Conservation (phyloP, 2,888 invertebrate genomes). For the Cylindroiulus punctatus region DNA sequence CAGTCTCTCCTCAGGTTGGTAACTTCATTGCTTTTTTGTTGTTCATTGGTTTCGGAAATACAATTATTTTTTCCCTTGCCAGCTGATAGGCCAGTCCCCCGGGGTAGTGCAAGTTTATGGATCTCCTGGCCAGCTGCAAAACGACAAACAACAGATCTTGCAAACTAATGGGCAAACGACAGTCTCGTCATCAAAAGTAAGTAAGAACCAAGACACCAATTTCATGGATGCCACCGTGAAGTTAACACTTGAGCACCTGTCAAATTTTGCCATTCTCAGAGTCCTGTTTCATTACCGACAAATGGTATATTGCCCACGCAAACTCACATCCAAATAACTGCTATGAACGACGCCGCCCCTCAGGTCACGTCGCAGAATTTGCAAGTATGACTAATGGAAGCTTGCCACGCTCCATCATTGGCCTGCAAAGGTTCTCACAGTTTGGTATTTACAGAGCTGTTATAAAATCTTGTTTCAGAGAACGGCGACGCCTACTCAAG, state of each 20-base stretch:
- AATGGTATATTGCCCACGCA: not conserved
- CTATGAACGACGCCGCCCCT: slow-evolving; percentile 52
- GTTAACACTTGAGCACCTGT: too few species aligned
- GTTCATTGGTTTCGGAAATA: too few species aligned
- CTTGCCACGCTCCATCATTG: not conserved
- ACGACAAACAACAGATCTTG: slow-evolving; percentile 28
- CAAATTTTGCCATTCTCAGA: not conserved
- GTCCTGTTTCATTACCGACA: not conserved
- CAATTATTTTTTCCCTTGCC: too few species aligned
- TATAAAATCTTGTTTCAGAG: not conserved
- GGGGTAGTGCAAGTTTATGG: slow-evolving; percentile 28
- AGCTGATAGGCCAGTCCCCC: slow-evolving; percentile 44
- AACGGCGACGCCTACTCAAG: slow-evolving; percentile 39
- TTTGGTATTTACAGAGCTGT: not conserved
- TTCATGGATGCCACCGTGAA: too few species aligned
- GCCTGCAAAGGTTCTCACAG: not conserved
- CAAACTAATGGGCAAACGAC: slow-evolving; percentile 26
- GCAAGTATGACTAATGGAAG: slow-evolving; percentile 52
- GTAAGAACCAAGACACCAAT: too few species aligned
- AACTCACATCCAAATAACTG: slow-evolving; percentile 56
- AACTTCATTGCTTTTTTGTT: too few species aligned
- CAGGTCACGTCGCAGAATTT: slow-evolving; percentile 50
- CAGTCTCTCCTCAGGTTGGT: slow-evolving; percentile 64
- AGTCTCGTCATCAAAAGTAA: slow-evolving; percentile 17
- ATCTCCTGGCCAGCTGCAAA: slow-evolving; percentile 12